Evolutionary conservation across 1,140 invertebrate genomes (phyloP), one percentile per base, ranked within the genome.

Genomic region (Nasonia vitripennis): DNA sequence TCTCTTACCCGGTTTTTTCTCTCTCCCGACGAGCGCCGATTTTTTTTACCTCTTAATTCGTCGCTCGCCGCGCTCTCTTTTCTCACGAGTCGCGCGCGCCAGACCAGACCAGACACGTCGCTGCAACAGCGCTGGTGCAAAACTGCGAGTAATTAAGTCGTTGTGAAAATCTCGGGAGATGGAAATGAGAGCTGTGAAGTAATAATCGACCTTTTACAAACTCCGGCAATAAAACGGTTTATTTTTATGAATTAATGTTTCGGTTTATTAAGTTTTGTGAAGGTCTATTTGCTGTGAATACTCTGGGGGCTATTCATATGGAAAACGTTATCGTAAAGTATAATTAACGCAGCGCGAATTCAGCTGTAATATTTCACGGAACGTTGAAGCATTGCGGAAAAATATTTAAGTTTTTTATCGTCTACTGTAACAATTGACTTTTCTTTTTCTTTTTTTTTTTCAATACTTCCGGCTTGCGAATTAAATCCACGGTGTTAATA

Each of bases 41-140:
- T 80, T 85, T 51, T 85, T 85, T 74, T 23, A 41, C 70, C 48
- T 85, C 75, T 70, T 67, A 83, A 83, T 83, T 83, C 73, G 51
- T 67, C 55, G 51, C 81, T 68, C 17, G 37, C 23, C 17, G 37
- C 23, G 20, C 31, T 12, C 41, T 71, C 34, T 51, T 74, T 84
- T 84, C 75, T 78, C 82, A 78, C 74, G 75, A 71, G 62, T 34
- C 0, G 31, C 51, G 68, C 48, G 23, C 73, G 23, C 67, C 27
- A 27, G 27, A 41, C 70, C 70, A 34, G 55, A 17, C 55, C 11
- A 81, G 68, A 48, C 37, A 81, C 79, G 67, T 73, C 20, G 34
- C 14, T 55, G 17, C 71, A 17, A 23, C 31, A 31, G 31, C 23
- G 2, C 14, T n/a, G 5, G 80, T 62, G 70, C 14, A 73, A 73